Conservation (phyloP, 1,140 invertebrate genomes). For the Drosophila oshimai region DNA sequence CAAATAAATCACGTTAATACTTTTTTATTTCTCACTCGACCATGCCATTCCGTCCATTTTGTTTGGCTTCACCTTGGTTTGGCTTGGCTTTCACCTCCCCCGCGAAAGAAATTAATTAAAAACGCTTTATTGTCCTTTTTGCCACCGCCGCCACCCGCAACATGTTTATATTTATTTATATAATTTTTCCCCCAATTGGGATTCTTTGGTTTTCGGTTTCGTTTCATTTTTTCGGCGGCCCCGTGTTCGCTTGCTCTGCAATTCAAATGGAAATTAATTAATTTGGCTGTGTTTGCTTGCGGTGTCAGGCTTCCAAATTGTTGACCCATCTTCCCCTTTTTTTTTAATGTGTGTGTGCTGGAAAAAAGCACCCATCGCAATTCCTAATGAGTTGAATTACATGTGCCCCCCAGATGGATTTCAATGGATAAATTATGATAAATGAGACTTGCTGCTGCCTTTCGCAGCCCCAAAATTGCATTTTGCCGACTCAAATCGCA, state of each 20-base stretch:
- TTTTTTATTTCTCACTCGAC: conserved; percentile 32
- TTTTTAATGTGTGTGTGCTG: no score
- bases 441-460: conserved; percentile 28
- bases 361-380: no score
- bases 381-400: conserved; percentile 63
- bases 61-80: conserved; percentile 23
- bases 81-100: no score
- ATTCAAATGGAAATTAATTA: conserved; percentile 78
- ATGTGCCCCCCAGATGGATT: conserved; percentile 16
- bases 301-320: conserved; percentile 46
- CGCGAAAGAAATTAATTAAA: conserved; percentile 51
- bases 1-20: conserved; percentile 68
- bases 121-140: conserved; percentile 33
- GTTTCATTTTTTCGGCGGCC: conserved; percentile 17
- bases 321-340: conserved; percentile 15
- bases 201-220: background rate
- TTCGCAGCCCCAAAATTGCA: conserved; percentile 18
- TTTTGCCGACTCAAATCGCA: conserved; percentile 42
- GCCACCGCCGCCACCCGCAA: background rate
- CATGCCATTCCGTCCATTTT: background rate
- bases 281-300: conserved; percentile 57
- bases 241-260: conserved; percentile 45
- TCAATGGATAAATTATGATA: conserved; percentile 32
- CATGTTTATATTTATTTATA: conserved; percentile 50
- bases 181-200: conserved; percentile 26